Evolutionary conservation across 2,113 vertebrate species (phyloP).

Genomic region (Labeo rohita): DNA sequence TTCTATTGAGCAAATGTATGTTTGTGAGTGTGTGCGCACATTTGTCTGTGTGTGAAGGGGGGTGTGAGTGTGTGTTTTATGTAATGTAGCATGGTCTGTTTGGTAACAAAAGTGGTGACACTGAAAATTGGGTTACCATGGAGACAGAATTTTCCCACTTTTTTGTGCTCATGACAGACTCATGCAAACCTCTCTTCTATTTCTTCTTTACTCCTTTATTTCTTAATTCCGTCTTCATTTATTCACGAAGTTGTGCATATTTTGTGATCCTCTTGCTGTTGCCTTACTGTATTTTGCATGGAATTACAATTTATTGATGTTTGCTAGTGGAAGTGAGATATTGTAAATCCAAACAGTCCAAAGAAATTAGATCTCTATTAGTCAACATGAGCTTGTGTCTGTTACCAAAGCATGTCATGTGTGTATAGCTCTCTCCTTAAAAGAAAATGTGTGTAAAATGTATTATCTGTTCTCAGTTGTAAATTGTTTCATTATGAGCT

Average conservation of each 20-base stretch:
- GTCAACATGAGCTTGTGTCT: background rate
- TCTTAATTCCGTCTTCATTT: constrained; percentile 20
- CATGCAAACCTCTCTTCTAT: constrained; percentile 24
- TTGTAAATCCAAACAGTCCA: constrained; percentile 1
- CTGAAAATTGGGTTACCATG: constrained; percentile 75
- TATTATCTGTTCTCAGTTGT: background rate
- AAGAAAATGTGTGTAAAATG: constrained; percentile 1
- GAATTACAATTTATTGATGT: background rate
- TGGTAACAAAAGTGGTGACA: constrained; percentile 67
- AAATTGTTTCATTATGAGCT: constrained; percentile 1
- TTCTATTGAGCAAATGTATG: background rate
- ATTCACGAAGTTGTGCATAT: background rate
- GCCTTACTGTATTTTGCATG: background rate
- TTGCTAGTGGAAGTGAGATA: background rate
- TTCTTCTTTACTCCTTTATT: constrained; percentile 16
- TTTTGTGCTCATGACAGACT: constrained; percentile 55
- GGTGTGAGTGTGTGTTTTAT: constrained; percentile 40
- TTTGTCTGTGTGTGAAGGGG: constrained; percentile 36
- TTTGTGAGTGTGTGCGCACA: background rate
- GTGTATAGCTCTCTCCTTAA: background rate
- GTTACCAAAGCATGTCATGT: background rate
- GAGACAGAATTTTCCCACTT: constrained; percentile 75
- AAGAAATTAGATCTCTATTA: background rate
- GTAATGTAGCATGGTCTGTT: constrained; percentile 60
- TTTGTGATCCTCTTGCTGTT: background rate